These are phyloP conservation scores for Trissonchulus sp. DNA, from an alignment of 2,888 invertebrate genomes.

Conservation along the genomic window DNA sequence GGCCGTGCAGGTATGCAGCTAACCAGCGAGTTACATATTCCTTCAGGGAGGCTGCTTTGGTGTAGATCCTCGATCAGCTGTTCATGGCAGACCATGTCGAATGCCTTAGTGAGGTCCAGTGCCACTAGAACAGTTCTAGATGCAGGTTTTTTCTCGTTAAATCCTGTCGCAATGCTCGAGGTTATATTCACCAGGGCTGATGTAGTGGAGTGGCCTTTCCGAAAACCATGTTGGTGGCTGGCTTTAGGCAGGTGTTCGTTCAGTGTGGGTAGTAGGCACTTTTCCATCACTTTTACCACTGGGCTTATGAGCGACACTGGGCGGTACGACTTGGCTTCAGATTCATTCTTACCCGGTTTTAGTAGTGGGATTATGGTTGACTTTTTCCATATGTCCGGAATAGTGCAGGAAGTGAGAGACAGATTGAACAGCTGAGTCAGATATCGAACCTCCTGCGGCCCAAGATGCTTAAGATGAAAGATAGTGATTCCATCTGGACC, in stretches of 20 bases:
- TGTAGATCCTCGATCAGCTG: not conserved
- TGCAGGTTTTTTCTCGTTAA: constrained; percentile 10
- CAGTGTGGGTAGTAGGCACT: not conserved
- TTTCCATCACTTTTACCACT: not conserved
- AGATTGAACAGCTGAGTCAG: constrained; percentile 2
- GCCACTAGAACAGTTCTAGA: constrained; percentile 1
- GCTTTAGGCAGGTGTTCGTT: not conserved
- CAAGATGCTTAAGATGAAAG: constrained; percentile 10
- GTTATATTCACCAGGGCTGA: not conserved
- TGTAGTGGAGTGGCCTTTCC: constrained; percentile 6
- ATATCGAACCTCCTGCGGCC: not conserved
- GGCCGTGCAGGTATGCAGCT: not conserved
- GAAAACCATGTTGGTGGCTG: constrained; percentile 21
- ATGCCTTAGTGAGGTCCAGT: not conserved
- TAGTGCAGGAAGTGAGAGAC: not conserved
- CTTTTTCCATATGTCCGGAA: not conserved
- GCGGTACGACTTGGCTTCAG: constrained; percentile 2
- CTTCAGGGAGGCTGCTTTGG: not conserved
- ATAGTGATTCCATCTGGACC: constrained; percentile 1
- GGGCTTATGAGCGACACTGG: constrained; percentile 7
- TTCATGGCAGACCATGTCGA: constrained; percentile 3
- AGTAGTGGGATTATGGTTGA: constrained; percentile 1
- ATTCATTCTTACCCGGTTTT: not conserved
- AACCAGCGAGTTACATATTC: constrained; percentile 4
- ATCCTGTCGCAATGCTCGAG: not conserved